These are phyloP conservation scores for Lepidurus apus DNA, from an alignment of 1,140 invertebrate species.

Conservation along the genomic window DNA sequence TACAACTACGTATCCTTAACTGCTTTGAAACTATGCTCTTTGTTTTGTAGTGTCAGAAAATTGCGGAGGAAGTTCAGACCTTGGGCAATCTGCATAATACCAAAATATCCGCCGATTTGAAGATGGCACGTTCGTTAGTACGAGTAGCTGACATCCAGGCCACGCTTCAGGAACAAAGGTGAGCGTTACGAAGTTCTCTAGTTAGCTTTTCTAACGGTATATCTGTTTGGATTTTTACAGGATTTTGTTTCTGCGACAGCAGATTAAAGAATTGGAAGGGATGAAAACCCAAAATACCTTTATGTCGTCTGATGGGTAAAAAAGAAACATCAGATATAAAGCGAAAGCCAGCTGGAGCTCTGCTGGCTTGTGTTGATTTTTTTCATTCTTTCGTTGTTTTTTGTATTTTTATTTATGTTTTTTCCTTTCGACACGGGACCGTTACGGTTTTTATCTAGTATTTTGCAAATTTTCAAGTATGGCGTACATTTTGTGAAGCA, in stretches of 20 bases:
- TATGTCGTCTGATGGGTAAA: conserved; percentile 51
- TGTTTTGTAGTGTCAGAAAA: conserved; percentile 64
- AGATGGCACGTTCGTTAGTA: conserved; percentile 87
- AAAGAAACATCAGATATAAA: conserved; percentile 22
- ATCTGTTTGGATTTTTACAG: conserved; percentile 50
- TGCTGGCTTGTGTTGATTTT: conserved; percentile 15
- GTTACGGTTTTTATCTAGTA: conserved; percentile 28
- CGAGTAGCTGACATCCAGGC: conserved; percentile 93
- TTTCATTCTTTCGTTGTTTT: conserved; percentile 26
- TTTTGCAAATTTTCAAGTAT: conserved; percentile 28
- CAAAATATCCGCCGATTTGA: conserved; percentile 87
- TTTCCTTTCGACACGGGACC: conserved; percentile 26
- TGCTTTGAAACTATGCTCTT: no score
- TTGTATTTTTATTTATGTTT: conserved; percentile 19
- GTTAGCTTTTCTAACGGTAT: background rate
- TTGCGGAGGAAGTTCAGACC: conserved; percentile 74
- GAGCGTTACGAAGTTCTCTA: conserved; percentile 39
- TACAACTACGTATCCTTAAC: no score
- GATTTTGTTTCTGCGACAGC: conserved; percentile 83
- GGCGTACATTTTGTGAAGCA: background rate
- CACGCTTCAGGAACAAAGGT: conserved; percentile 95
- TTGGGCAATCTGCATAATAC: conserved; percentile 83
- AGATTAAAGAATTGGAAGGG: conserved; percentile 81
- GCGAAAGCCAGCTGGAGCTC: background rate
- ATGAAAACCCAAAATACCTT: conserved; percentile 88